Evolutionary conservation across 2,113 vertebrate species (phyloP).

Genomic region (Petroica traversi): DNA sequence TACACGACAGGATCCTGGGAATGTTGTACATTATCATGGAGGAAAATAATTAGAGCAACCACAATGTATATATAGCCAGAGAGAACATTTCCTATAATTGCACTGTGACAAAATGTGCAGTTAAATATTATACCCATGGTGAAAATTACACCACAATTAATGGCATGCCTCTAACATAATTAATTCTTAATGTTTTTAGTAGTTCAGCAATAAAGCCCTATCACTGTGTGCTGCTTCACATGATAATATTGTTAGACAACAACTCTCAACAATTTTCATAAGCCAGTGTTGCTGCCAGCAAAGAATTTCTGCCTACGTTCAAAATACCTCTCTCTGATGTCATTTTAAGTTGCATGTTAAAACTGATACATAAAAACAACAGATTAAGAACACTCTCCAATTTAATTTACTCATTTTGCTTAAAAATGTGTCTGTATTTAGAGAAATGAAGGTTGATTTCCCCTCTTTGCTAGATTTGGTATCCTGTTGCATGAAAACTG

Average conservation of each 20-base stretch:
- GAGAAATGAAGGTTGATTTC: neutral
- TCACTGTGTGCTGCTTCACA: neutral
- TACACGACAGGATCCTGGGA: slow-evolving; percentile 1
- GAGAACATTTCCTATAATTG: slow-evolving; percentile 40
- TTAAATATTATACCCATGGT: slow-evolving; percentile 40
- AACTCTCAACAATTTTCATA: neutral
- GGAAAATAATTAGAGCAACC: slow-evolving; percentile 42
- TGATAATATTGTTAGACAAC: neutral
- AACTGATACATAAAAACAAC: neutral
- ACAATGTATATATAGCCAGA: slow-evolving; percentile 26
- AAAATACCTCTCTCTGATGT: neutral
- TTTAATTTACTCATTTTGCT: neutral
- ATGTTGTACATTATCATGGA: neutral
- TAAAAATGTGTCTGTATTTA: neutral
- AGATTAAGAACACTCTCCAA: neutral
- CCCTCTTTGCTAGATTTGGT: neutral
- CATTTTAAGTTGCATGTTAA: neutral
- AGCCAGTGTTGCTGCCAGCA: neutral
- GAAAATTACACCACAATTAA: slow-evolving; percentile 43
- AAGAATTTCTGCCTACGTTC: neutral
- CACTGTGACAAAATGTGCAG: slow-evolving; percentile 23
- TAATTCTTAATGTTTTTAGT: neutral
- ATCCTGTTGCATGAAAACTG: neutral
- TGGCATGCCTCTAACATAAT: slow-evolving; percentile 1
- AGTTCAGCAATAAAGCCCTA: neutral